Percentiles rank a stretch among this genome's conserved stretches.
These are phyloP conservation scores for Hirtodrosophila alboralis DNA, from an alignment of 2,888 invertebrate genomes.

Conservation along the genomic window DNA sequence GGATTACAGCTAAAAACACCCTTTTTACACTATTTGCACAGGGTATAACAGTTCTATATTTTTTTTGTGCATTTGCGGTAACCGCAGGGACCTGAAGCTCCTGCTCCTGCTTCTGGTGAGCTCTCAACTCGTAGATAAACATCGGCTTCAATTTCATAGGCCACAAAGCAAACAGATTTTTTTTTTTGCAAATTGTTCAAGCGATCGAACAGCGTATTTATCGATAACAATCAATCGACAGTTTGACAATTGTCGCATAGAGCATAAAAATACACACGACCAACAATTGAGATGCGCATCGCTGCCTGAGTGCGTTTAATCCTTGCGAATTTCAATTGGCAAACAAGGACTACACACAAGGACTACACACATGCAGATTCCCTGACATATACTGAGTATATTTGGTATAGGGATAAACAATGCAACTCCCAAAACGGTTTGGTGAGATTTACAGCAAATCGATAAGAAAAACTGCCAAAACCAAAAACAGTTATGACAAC, in stretches of 20 bases:
- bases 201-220: constrained; percentile 53
- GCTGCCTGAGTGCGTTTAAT: constrained; percentile 71
- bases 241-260: constrained; percentile 41
- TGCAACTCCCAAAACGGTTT: constrained; percentile 25
- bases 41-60: not conserved
- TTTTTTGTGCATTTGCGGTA: constrained; percentile 22
- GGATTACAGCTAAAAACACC: too few relatives aligned
- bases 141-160: constrained; percentile 76
- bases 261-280: constrained; percentile 33
- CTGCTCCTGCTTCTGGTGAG: constrained; percentile 8
- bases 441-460: constrained; percentile 61
- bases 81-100: constrained; percentile 27
- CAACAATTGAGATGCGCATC: constrained; percentile 69
- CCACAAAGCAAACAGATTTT: constrained; percentile 76
- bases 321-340: constrained; percentile 68
- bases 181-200: constrained; percentile 57
- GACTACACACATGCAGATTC: constrained; percentile 35
- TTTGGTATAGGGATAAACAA: constrained; percentile 32
- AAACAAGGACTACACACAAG: constrained; percentile 37
- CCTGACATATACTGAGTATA: constrained; percentile 5
- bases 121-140: constrained; percentile 60
- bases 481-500: constrained; percentile 68
- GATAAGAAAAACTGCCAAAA: constrained; percentile 70
- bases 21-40: not conserved
- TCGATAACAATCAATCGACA: constrained; percentile 54